phyloP scores from a whole-genome alignment of 2,113 vertebrate genomes.

The Prunella fulvescens region DNA sequence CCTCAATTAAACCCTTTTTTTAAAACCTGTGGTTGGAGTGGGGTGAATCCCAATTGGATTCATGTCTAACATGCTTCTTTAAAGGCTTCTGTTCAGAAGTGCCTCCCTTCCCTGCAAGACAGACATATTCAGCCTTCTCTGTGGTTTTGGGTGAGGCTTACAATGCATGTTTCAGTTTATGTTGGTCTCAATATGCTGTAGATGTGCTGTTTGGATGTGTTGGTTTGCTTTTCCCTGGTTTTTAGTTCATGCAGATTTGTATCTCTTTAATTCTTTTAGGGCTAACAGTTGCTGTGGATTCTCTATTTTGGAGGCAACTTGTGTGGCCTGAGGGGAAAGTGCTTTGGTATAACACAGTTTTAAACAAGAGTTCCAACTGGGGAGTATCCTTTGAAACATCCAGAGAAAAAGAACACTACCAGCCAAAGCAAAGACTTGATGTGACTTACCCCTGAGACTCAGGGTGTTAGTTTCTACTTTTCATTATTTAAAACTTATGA shows the following conservation, averaged over 20 bases:
- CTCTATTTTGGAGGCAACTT: slow-evolving; percentile 85
- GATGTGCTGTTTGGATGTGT: not conserved
- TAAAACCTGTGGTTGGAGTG: not conserved
- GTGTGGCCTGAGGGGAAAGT: slow-evolving; percentile 96
- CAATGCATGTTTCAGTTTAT: not conserved
- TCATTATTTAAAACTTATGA: not conserved
- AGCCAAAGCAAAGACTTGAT: not conserved
- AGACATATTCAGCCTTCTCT: not conserved
- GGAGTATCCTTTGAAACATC: slow-evolving; percentile 88
- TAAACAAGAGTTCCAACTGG: slow-evolving; percentile 96
- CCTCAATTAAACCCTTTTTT: not conserved
- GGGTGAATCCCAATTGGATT: not conserved
- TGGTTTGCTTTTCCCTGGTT: not conserved
- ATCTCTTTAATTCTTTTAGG: slow-evolving; percentile 67
- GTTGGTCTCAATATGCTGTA: not conserved
- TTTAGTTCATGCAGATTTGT: not conserved
- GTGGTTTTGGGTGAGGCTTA: not conserved
- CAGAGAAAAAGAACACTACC: not conserved
- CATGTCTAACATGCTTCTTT: not conserved
- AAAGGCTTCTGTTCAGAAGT: not conserved
- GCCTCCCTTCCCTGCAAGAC: not conserved
- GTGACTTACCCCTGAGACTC: not conserved
- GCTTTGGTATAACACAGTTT: slow-evolving; percentile 91
- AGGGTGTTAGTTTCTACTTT: not conserved
- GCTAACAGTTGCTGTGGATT: slow-evolving; percentile 85